Evolutionary conservation across 1,140 invertebrate species (phyloP), one percentile per base, ranked within the genome.

Genomic region (Paramacrobiotus metropolitanus): DNA sequence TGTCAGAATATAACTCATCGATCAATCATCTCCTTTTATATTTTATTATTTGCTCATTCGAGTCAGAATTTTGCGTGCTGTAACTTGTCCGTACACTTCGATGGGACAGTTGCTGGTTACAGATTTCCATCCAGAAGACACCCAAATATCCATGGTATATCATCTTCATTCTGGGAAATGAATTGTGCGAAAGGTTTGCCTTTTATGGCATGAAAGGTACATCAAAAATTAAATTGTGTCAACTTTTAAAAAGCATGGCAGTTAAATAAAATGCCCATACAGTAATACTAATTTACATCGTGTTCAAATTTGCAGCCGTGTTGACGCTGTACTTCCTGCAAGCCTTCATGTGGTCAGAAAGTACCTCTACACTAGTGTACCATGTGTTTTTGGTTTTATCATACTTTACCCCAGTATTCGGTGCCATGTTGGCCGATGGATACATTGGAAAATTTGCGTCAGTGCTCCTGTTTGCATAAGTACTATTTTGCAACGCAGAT

Each of bases 161-260:
- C n/a, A 87, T 86, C 68, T 92, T 93, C 72, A 95, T 96, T 68
- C 78, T 96, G 62, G 82, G 81, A 68, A 93, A 89, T 80, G 92
- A 96, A 73, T 92, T 95, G 70, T 95, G 91, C 72, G 92, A 96
- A 75, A 78, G 91, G 68, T 55, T 55, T 24, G 48, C 48, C 24
- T 55, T 55, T 28, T 55, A 55, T 28, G 48, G 48, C 4, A 55
- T 55, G 48, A 55, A 55, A 55, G 24, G 48, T 55, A n/a, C 9
- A n/a, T 40, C n/a, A 15, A 9, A 9, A 9, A 40, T 40, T 40
- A 15, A 9, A 15, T 9, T n/a, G 34, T n/a, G 9, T n/a, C 34
- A 40, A 15, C 34, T n/a, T 40, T 9, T n/a, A n/a, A 40, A 9
- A 40, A 40, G n/a, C 0, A 40, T 15, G 9, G 34, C 0, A n/a